Percentiles rank a stretch among this genome's conserved stretches.
Conservation (phyloP, 2,797 vertebrate species). For the Hippoglossus hippoglossus region DNA sequence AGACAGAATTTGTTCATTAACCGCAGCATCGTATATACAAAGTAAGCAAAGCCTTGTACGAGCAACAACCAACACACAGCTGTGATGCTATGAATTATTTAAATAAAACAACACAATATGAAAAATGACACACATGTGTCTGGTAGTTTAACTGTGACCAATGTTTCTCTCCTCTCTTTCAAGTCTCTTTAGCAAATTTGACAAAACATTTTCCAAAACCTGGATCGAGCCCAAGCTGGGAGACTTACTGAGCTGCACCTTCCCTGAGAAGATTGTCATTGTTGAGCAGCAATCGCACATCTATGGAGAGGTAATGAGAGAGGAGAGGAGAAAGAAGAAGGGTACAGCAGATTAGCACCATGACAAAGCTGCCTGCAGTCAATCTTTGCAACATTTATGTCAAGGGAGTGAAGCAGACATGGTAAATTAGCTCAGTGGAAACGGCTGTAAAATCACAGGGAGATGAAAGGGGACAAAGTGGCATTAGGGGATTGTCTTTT, state of each 20-base stretch:
- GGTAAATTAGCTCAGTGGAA: constrained; percentile 60
- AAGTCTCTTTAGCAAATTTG: not conserved
- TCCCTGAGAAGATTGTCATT: constrained; percentile 98
- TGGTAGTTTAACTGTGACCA: too few species aligned
- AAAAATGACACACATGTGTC: not conserved
- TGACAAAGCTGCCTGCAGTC: constrained; percentile 35
- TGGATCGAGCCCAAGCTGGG: not conserved
- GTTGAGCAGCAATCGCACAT: constrained; percentile 97
- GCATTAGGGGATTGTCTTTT: constrained; percentile 28
- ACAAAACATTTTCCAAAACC: not conserved
- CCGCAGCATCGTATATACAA: too few species aligned
- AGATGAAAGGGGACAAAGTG: constrained; percentile 53
- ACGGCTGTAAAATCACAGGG: constrained; percentile 43
- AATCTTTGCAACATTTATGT: constrained; percentile 30
- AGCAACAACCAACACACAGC: not conserved
- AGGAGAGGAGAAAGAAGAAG: not conserved
- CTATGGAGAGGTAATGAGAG: constrained; percentile 72
- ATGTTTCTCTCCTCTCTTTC: not conserved
- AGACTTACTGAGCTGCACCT: constrained; percentile 95
- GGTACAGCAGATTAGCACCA: constrained; percentile 14
- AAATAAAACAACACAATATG: not conserved
- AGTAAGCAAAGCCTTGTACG: too few species aligned
- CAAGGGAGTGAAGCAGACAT: constrained; percentile 34
- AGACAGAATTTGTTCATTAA: too few species aligned
- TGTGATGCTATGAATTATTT: not conserved